These are phyloP conservation scores for Zaprionus ghesquierei DNA, from an alignment of 1,140 invertebrate species.

Conservation along the genomic window DNA sequence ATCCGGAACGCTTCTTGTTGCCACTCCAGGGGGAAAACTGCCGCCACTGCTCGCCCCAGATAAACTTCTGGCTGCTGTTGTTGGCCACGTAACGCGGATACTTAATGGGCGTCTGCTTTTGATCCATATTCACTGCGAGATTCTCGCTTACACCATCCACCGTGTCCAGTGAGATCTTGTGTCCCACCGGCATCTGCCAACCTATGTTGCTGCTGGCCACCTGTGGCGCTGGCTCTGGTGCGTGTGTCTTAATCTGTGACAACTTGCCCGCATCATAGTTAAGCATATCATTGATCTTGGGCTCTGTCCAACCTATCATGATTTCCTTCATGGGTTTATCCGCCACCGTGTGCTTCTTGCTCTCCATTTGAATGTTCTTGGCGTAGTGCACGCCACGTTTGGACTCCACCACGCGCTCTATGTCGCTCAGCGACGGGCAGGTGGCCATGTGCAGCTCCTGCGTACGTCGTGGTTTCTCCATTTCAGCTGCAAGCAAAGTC, in stretches of 20 bases:
- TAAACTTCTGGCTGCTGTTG: slow-evolving; percentile 61
- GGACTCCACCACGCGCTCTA: slow-evolving; percentile 65
- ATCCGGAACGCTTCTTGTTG: slow-evolving; percentile 31
- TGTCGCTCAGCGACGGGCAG: slow-evolving; percentile 73
- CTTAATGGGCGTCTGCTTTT: slow-evolving; percentile 73
- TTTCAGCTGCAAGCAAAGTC: slow-evolving; percentile 36
- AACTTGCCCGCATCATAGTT: slow-evolving; percentile 60
- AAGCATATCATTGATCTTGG: slow-evolving; percentile 72
- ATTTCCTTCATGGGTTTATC: slow-evolving; percentile 57
- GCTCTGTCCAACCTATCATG: slow-evolving; percentile 63
- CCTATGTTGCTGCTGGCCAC: slow-evolving; percentile 40
- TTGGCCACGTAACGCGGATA: slow-evolving; percentile 29
- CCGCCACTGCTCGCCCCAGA: slow-evolving; percentile 71
- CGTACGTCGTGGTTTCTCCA: slow-evolving; percentile 38
- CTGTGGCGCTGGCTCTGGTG: slow-evolving; percentile 64
- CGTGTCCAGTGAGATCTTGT: slow-evolving; percentile 69
- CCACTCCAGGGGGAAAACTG: slow-evolving; percentile 66
- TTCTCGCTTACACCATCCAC: slow-evolving; percentile 73
- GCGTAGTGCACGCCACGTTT: slow-evolving; percentile 59
- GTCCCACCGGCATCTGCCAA: slow-evolving; percentile 61
- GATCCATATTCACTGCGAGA: slow-evolving; percentile 63
- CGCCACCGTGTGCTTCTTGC: slow-evolving; percentile 24
- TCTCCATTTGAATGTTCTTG: slow-evolving; percentile 58
- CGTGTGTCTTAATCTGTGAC: slow-evolving; percentile 33
- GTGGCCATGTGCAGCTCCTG: slow-evolving; percentile 42